Percentiles rank a stretch among this genome's conserved stretches.
phyloP scores from a whole-genome alignment of 2,888 invertebrate genomes.

The Drosophila limbata region DNA sequence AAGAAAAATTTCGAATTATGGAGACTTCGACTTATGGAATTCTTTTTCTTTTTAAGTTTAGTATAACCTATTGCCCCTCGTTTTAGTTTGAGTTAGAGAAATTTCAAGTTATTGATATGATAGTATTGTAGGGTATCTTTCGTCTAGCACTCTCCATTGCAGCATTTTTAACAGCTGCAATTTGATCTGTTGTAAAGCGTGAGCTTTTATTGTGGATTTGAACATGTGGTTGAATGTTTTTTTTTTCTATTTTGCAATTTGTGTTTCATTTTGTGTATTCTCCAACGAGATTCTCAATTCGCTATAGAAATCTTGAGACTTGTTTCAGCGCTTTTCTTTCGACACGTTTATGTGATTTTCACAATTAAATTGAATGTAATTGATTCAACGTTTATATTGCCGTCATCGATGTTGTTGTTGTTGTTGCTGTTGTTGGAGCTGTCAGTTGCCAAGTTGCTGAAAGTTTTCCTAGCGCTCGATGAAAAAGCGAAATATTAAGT shows the following conservation, averaged over 20 bases:
- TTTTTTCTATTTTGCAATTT: background rate
- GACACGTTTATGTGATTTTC: slow-evolving; percentile 72
- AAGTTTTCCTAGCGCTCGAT: slow-evolving; percentile 44
- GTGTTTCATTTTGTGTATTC: background rate
- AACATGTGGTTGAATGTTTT: background rate
- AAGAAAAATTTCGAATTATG: too few relatives aligned
- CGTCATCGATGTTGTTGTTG: slow-evolving; percentile 7
- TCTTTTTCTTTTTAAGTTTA: too few relatives aligned
- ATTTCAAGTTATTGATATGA: too few relatives aligned
- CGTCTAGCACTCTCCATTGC: background rate
- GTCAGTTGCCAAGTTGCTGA: slow-evolving; percentile 40
- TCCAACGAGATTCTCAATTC: slow-evolving; percentile 3
- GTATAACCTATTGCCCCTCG: too few relatives aligned
- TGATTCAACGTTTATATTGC: slow-evolving; percentile 66
- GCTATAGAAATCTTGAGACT: slow-evolving; percentile 10
- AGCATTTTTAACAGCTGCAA: background rate
- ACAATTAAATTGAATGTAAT: slow-evolving; percentile 69
- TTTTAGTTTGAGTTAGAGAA: too few relatives aligned
- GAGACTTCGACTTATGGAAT: too few relatives aligned
- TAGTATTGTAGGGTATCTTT: background rate
- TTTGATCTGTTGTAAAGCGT: background rate
- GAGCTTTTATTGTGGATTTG: slow-evolving; percentile 1
- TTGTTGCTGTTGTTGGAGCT: slow-evolving; percentile 26
- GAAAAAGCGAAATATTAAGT: slow-evolving; percentile 40
- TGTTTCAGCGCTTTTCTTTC: slow-evolving; percentile 46